A percentile compares a stretch with the other conserved stretches of the same genome.
Conservation (phyloP, 2,797 vertebrate species). For the Argentina silus region DNA sequence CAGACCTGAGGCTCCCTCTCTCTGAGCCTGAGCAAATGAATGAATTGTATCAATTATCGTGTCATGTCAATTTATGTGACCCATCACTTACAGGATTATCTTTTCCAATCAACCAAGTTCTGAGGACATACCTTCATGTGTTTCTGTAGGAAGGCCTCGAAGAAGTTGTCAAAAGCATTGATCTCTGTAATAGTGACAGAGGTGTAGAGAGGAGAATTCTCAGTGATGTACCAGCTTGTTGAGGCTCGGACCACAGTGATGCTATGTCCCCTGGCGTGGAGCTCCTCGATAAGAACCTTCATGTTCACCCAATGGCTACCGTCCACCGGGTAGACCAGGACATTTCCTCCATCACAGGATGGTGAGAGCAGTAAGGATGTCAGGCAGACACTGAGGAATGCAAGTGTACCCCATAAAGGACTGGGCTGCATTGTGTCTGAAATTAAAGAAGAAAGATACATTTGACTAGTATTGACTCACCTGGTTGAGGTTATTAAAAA, state of each 20-base stretch:
- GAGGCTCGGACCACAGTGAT: slow-evolving; percentile 20
- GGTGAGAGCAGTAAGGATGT: no score
- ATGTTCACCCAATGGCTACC: no score
- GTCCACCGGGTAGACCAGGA: no score
- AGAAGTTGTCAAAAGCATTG: not conserved
- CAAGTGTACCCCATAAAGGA: no score
- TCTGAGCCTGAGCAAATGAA: not conserved
- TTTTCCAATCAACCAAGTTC: no score
- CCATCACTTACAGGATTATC: not conserved
- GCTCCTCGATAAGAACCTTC: slow-evolving; percentile 4
- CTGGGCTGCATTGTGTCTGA: no score
- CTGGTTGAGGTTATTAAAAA: no score
- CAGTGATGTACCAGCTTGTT: slow-evolving; percentile 34
- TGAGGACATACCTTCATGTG: not conserved
- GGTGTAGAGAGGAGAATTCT: slow-evolving; percentile 28
- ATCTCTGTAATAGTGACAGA: slow-evolving; percentile 21
- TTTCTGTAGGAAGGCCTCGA: not conserved
- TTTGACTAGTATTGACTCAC: no score
- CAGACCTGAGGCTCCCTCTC: not conserved
- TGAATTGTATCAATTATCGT: not conserved
- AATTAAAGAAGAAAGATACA: no score
- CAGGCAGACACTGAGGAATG: no score
- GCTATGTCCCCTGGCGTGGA: slow-evolving; percentile 29
- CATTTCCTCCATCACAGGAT: no score
- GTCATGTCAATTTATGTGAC: no score